Evolutionary conservation across 2,797 vertebrate genomes (phyloP), one percentile per base, ranked within the genome.

Genomic region (Sebastes trivittatus): DNA sequence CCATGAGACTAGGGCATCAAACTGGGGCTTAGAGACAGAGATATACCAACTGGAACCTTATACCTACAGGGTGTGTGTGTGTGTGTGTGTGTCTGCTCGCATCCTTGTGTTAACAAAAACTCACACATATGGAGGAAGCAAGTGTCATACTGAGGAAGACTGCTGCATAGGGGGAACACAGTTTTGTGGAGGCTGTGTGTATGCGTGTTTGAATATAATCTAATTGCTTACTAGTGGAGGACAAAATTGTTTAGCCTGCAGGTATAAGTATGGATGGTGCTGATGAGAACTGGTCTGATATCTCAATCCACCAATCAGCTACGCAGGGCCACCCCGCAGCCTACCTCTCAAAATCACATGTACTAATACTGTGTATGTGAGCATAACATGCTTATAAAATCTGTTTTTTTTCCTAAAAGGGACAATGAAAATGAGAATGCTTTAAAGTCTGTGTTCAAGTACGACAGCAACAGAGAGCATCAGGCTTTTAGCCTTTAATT

Each of bases 11-110:
- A 87, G 94, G 93, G 94, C 94, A 94, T 94, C 93, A 93, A 92
- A 94, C 92, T 92, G 89, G 90, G 86, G 92, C 91, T 94, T 94
- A 93, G 90, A 94, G 87, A 94, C 91, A 89, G 91, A 94, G 92
- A 92, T 94, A 94, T 93, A 94, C 93, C 91, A 94, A 93, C 93
- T 93, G 92, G 92, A 94, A 94, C 93, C 91, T 92, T 91, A 92
- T 92, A 92, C 91, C 93, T 91, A 90, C 87, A 85, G 93, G 92
- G 85, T 83, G 78, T 89, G 84, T 86, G 87, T 81, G 87, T 81
- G 23, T 23, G 23, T 25, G 25, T 87, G 68, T 77, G 78, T 83
- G 74, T 63, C 59, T 86, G 65, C 67, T 85, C 3, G 30, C 77
- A 85, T 91, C 88, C 87, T 90, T 67, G 85, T 90, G 90, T 89